phyloP scores from a whole-genome alignment of 1,140 invertebrate species.

The Scaptodrosophila lebanonensis region DNA sequence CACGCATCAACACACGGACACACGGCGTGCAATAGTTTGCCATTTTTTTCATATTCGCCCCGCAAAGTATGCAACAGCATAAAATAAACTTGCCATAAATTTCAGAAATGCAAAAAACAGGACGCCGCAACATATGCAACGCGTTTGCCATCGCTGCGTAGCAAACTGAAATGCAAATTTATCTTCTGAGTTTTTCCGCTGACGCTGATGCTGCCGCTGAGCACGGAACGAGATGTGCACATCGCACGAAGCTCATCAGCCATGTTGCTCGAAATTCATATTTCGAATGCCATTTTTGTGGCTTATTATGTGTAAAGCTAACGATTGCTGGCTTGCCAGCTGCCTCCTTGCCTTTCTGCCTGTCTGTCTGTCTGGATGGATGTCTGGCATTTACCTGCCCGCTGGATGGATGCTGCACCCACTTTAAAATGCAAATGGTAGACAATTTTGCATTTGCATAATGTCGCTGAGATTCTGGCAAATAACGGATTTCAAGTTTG shows the following conservation, averaged over 20 bases:
- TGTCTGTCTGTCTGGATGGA: background rate
- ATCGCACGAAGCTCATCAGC: slow-evolving; percentile 2
- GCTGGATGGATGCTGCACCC: background rate
- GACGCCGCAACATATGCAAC: slow-evolving; percentile 34
- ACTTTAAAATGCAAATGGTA: slow-evolving; percentile 39
- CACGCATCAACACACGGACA: background rate
- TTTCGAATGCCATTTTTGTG: slow-evolving; percentile 33
- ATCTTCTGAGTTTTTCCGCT: slow-evolving; percentile 13
- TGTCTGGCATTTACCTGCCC: slow-evolving; percentile 36
- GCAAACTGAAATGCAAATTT: slow-evolving; percentile 30
- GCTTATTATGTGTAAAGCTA: slow-evolving; percentile 27
- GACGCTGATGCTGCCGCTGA: slow-evolving; percentile 7
- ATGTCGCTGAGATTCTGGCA: slow-evolving; percentile 28
- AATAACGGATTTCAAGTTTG: slow-evolving; percentile 13
- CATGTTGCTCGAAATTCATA: slow-evolving; percentile 29
- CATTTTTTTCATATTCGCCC: slow-evolving; percentile 12
- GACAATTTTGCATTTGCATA: slow-evolving; percentile 62
- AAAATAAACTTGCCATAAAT: slow-evolving; percentile 18
- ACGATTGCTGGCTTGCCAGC: background rate
- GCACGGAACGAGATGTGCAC: slow-evolving; percentile 3
- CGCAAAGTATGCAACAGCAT: slow-evolving; percentile 25
- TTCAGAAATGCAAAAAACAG: slow-evolving; percentile 2
- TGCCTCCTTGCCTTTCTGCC: too few relatives aligned
- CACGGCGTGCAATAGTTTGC: background rate
- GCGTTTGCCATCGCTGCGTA: slow-evolving; percentile 27